Conservation (phyloP, 1,140 invertebrate species). For the Ceratosolen solmsi region DNA sequence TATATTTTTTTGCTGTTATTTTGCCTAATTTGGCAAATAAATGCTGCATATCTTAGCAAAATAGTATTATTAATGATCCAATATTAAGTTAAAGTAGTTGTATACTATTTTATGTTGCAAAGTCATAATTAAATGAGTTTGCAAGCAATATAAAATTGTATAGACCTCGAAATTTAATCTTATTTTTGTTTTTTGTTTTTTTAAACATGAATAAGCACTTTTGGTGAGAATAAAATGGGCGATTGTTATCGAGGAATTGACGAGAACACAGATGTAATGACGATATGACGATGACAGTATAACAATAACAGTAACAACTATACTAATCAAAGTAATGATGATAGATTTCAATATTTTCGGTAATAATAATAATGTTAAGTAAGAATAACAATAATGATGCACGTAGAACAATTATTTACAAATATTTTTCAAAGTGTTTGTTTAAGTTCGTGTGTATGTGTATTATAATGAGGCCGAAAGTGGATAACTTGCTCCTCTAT, state of each 20-base stretch:
- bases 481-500: constrained; percentile 34
- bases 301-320: constrained; percentile 47
- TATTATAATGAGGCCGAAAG: constrained; percentile 44
- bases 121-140: background rate
- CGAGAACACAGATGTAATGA: constrained; percentile 27
- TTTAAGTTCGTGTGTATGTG: constrained; percentile 11
- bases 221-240: background rate
- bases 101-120: background rate
- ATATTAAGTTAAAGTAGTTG: background rate
- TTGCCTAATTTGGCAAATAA: background rate
- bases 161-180: background rate
- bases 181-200: too few relatives aligned
- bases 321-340: constrained; percentile 33
- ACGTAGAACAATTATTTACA: constrained; percentile 49
- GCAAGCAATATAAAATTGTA: too few relatives aligned
- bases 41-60: background rate
- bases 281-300: constrained; percentile 41
- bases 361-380: constrained; percentile 36
- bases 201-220: constrained; percentile 26
- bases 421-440: constrained; percentile 32
- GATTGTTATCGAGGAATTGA: background rate
- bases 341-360: background rate
- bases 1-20: background rate
- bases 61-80: background rate
- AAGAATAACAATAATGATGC: constrained; percentile 38